Percentiles rank a stretch among this genome's conserved stretches.
Evolutionary conservation across 1,140 invertebrate species (phyloP).

Genomic region (Drosophila pruinosa): DNA sequence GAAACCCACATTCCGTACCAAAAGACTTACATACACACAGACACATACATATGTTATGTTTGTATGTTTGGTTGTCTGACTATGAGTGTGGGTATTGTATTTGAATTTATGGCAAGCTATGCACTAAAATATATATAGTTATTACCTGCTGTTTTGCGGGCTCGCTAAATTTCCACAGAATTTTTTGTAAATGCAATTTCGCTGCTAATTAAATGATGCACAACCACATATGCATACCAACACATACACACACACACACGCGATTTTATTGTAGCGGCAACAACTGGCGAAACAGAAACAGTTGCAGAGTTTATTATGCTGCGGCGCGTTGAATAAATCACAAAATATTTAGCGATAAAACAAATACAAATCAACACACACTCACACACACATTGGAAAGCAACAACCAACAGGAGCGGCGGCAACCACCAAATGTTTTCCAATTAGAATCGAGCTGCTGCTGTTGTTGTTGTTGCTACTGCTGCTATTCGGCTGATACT

Average conservation of each 20-base stretch:
- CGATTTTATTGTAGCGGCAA: background rate
- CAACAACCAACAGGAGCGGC: constrained; percentile 12
- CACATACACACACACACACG: background rate
- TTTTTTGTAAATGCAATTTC: constrained; percentile 23
- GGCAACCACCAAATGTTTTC: constrained; percentile 47
- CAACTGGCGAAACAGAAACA: background rate
- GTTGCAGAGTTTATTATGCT: constrained; percentile 3
- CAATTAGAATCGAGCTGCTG: constrained; percentile 50
- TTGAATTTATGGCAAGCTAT: constrained; percentile 36
- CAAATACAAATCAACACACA: constrained; percentile 41
- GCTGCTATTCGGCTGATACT: constrained; percentile 15
- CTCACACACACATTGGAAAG: constrained; percentile 29
- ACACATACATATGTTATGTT: too few species aligned
- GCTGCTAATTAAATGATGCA: constrained; percentile 40
- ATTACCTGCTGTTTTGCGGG: constrained; percentile 30
- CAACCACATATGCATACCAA: constrained; percentile 6
- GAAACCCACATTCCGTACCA: constrained; percentile 2
- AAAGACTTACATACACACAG: too few species aligned
- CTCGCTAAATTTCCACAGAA: constrained; percentile 14
- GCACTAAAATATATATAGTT: constrained; percentile 35
- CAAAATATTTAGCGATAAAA: constrained; percentile 47
- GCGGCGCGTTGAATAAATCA: constrained; percentile 44
- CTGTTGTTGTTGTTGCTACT: constrained; percentile 2
- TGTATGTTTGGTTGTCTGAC: background rate
- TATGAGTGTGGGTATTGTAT: constrained; percentile 16